A percentile compares a stretch with the other conserved stretches of the same genome.
Evolutionary conservation across 1,140 invertebrate genomes (phyloP).

Genomic region (Conus ventricosus): DNA sequence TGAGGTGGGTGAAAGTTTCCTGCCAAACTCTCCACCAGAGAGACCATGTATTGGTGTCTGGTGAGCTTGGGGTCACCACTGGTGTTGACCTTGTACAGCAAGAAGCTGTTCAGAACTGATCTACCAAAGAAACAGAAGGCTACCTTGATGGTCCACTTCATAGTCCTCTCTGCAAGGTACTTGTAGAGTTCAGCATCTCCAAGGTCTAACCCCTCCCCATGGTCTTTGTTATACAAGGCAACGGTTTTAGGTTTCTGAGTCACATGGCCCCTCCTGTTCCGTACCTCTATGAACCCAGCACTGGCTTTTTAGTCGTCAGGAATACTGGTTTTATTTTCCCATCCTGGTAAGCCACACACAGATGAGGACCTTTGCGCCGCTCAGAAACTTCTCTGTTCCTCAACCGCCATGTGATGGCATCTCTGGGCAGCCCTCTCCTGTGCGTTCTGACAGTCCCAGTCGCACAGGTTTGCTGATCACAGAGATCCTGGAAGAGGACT

Average conservation of each 20-base stretch:
- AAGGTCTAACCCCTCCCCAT: no score
- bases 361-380: background rate
- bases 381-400: background rate
- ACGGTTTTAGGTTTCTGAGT: no score
- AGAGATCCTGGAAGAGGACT: background rate
- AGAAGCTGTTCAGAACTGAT: background rate
- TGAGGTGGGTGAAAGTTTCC: no score
- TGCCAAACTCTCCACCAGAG: no score
- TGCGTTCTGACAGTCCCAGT: background rate
- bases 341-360: slow-evolving; percentile 24
- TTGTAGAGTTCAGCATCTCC: no score
- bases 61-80: no score
- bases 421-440: background rate
- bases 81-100: no score
- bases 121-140: background rate
- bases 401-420: background rate
- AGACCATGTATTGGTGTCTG: no score
- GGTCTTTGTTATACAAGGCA: no score
- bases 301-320: background rate
- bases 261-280: background rate
- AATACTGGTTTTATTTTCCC: background rate
- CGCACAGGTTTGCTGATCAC: background rate
- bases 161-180: no score
- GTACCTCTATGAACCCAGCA: background rate
- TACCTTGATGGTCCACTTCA: background rate